These are phyloP conservation scores for Marronus borbonicus DNA, from an alignment of 2,888 invertebrate species.

Conservation along the genomic window DNA sequence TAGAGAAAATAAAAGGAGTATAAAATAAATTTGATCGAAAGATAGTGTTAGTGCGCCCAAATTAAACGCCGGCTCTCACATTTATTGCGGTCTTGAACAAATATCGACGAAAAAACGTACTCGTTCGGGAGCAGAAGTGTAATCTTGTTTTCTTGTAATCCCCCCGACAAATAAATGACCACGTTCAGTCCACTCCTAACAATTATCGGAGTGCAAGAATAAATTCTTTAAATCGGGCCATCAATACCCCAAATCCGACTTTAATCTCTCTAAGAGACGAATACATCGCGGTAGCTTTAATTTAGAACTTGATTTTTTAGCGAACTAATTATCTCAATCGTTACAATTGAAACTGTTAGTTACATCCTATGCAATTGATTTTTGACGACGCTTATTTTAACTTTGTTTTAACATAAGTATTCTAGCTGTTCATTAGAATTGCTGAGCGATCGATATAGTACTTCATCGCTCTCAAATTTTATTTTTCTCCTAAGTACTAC, in stretches of 20 bases:
- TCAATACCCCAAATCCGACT: conserved; percentile 46
- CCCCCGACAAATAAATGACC: conserved; percentile 11
- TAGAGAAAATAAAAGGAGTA: too few relatives aligned
- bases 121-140: not conserved
- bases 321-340: conserved; percentile 13
- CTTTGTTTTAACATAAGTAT: too few relatives aligned
- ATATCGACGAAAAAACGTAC: not conserved
- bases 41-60: too few relatives aligned
- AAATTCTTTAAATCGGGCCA: conserved; percentile 45
- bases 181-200: conserved; percentile 10
- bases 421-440: too few relatives aligned
- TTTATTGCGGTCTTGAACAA: not conserved
- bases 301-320: conserved; percentile 24
- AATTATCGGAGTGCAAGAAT: conserved; percentile 40
- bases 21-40: too few relatives aligned
- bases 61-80: too few relatives aligned
- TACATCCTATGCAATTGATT: not conserved
- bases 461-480: too few relatives aligned
- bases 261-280: conserved; percentile 39
- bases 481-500: too few relatives aligned
- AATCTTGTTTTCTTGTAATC: conserved; percentile 24
- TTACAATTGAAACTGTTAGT: conserved; percentile 5
- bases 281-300: conserved; percentile 2
- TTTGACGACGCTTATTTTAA: too few relatives aligned
- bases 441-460: too few relatives aligned